Evolutionary conservation across 2,888 invertebrate species (phyloP).

Genomic region (Ectemnius cavifrons): DNA sequence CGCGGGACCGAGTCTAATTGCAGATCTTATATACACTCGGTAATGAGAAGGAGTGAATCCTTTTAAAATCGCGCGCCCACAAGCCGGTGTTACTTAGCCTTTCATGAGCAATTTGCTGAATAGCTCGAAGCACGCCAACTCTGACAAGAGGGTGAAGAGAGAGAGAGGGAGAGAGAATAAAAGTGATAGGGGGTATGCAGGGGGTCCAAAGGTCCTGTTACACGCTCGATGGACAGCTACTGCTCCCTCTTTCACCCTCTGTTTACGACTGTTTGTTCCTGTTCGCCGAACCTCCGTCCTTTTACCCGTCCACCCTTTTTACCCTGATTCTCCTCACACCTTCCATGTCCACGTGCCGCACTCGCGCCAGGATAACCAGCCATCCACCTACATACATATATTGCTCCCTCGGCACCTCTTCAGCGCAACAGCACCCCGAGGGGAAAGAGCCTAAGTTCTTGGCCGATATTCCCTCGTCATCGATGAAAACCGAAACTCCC

Average conservation of each 20-base stretch:
- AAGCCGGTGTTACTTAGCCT: background rate
- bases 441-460: constrained; percentile 32
- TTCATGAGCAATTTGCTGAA: constrained; percentile 1
- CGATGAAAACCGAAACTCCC: constrained; percentile 54
- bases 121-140: background rate
- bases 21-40: too few relatives aligned
- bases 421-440: constrained; percentile 43
- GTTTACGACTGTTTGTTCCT: constrained; percentile 58
- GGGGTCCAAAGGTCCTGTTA: constrained; percentile 17
- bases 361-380: too few relatives aligned
- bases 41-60: too few relatives aligned
- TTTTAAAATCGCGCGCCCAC: too few relatives aligned
- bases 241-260: constrained; percentile 22
- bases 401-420: constrained; percentile 53
- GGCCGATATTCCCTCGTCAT: constrained; percentile 40
- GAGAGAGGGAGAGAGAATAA: too few relatives aligned
- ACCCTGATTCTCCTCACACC: constrained; percentile 13
- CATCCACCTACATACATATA: constrained; percentile 26
- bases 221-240: constrained; percentile 4
- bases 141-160: background rate
- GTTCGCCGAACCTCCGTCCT: constrained; percentile 51
- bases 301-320: constrained; percentile 28
- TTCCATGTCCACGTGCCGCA: constrained; percentile 25
- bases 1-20: too few relatives aligned
- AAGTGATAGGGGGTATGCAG: constrained; percentile 1